Evolutionary conservation across 1,140 invertebrate species (phyloP).

Genomic region (Drosophila nigrodunni): DNA sequence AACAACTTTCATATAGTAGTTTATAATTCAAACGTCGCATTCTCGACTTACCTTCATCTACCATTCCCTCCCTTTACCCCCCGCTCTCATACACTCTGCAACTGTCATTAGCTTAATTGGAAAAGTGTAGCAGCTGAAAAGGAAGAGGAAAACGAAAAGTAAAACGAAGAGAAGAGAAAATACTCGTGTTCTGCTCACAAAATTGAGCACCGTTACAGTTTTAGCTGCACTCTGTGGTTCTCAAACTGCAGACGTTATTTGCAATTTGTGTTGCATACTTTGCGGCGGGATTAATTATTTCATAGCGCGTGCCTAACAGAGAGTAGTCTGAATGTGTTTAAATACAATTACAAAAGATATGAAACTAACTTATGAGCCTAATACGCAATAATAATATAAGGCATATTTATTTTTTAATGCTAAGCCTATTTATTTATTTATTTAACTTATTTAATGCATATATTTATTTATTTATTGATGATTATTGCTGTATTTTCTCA

Average conservation of each 20-base stretch:
- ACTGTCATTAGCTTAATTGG: slow-evolving; percentile 62
- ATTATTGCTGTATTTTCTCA: slow-evolving; percentile 34
- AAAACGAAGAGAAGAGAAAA: slow-evolving; percentile 3
- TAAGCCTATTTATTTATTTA: slow-evolving; percentile 76
- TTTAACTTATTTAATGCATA: slow-evolving; percentile 50
- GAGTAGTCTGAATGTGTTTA: slow-evolving; percentile 64
- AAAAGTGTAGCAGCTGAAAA: slow-evolving; percentile 47
- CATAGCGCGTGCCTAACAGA: slow-evolving; percentile 54
- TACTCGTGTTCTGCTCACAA: slow-evolving; percentile 22
- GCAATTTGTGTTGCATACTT: slow-evolving; percentile 37
- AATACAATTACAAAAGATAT: slow-evolving; percentile 22
- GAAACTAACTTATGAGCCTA: slow-evolving; percentile 41
- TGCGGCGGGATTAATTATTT: not conserved
- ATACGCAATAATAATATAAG: slow-evolving; percentile 50
- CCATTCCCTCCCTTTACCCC: not conserved
- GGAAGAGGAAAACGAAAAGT: not conserved
- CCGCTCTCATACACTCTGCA: slow-evolving; percentile 15
- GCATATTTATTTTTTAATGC: slow-evolving; percentile 72
- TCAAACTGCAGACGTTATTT: slow-evolving; percentile 11
- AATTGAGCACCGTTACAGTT: slow-evolving; percentile 25
- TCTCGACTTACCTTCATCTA: slow-evolving; percentile 7
- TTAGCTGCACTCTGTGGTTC: not conserved
- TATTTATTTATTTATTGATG: slow-evolving; percentile 58
- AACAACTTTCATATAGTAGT: slow-evolving; percentile 37
- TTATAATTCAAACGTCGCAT: slow-evolving; percentile 49